Evolutionary conservation across 1,140 invertebrate genomes (phyloP).

Genomic region (Drosophila equinoxialis): DNA sequence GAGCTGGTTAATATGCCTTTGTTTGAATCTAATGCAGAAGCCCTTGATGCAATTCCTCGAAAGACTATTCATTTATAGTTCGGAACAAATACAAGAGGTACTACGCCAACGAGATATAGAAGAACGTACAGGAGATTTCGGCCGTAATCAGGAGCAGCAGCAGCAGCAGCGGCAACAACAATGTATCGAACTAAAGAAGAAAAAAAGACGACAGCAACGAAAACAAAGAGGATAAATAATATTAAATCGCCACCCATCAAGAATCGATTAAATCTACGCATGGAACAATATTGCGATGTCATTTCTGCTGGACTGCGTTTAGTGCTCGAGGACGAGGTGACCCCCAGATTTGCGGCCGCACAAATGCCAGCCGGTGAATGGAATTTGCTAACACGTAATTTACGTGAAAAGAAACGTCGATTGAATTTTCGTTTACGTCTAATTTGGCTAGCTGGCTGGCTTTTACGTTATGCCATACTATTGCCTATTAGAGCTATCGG

Average conservation of each 20-base stretch:
- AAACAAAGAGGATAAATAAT: too few species aligned
- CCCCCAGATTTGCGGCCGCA: constrained; percentile 45
- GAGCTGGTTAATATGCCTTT: constrained; percentile 21
- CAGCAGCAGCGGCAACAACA: neutral
- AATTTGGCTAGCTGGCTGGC: constrained; percentile 37
- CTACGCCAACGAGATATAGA: neutral
- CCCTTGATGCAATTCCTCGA: constrained; percentile 44
- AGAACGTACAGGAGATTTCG: neutral
- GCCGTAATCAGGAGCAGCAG: neutral
- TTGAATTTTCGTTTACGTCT: constrained; percentile 37
- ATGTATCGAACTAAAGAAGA: too few species aligned
- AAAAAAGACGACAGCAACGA: too few species aligned
- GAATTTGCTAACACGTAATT: constrained; percentile 59
- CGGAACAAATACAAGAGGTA: constrained; percentile 15
- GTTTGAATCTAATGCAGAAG: neutral
- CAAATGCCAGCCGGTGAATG: constrained; percentile 26
- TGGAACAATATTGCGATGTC: constrained; percentile 44
- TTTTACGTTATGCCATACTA: constrained; percentile 42
- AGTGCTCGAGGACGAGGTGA: constrained; percentile 67
- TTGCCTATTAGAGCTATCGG: constrained; percentile 36
- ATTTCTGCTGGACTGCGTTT: constrained; percentile 38
- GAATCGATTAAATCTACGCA: constrained; percentile 14
- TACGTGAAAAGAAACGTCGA: constrained; percentile 14
- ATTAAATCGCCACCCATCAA: constrained; percentile 18
- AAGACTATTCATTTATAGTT: constrained; percentile 33